A percentile compares a stretch with the other conserved stretches of the same genome.
These are phyloP conservation scores for Drosophila dunni DNA, from an alignment of 1,140 invertebrate genomes.

Conservation along the genomic window DNA sequence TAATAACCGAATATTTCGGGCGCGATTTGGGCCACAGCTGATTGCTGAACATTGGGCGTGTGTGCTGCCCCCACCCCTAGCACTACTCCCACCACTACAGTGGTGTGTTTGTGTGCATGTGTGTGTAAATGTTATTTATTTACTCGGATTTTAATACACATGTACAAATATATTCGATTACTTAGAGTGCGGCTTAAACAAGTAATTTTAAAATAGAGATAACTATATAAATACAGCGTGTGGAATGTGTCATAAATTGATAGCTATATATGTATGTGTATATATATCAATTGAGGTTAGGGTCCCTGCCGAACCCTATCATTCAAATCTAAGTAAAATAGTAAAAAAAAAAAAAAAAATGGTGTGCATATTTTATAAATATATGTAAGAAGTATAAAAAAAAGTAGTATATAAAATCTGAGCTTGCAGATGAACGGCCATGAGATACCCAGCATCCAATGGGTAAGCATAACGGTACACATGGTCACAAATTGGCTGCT, in stretches of 20 bases:
- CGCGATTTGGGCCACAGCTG: slow-evolving; percentile 9
- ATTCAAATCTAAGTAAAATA: slow-evolving; percentile 7
- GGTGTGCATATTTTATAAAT: slow-evolving; percentile 2
- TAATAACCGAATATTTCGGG: slow-evolving; percentile 16
- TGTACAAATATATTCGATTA: slow-evolving; percentile 37
- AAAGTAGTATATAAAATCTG: slow-evolving; percentile 5
- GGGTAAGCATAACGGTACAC: not conserved
- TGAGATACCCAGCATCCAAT: slow-evolving; percentile 2
- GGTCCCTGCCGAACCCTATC: not conserved
- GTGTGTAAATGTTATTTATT: not conserved
- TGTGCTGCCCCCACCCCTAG: not conserved
- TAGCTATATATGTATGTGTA: not conserved
- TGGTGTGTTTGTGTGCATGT: no score
- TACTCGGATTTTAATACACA: no score
- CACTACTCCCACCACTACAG: not conserved
- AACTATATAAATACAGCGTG: slow-evolving; percentile 1
- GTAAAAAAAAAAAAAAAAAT: slow-evolving; percentile 15
- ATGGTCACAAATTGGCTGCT: not conserved
- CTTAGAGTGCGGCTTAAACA: slow-evolving; percentile 31
- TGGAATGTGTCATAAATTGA: slow-evolving; percentile 26
- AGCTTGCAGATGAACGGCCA: slow-evolving; percentile 10
- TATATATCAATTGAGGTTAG: slow-evolving; percentile 12
- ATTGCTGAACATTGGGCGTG: slow-evolving; percentile 13
- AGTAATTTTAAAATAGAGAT: slow-evolving; percentile 13
- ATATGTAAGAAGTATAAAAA: not conserved